Evolutionary conservation across 2,797 vertebrate genomes (phyloP).

Genomic region (Pantherophis alleghaniensis): DNA sequence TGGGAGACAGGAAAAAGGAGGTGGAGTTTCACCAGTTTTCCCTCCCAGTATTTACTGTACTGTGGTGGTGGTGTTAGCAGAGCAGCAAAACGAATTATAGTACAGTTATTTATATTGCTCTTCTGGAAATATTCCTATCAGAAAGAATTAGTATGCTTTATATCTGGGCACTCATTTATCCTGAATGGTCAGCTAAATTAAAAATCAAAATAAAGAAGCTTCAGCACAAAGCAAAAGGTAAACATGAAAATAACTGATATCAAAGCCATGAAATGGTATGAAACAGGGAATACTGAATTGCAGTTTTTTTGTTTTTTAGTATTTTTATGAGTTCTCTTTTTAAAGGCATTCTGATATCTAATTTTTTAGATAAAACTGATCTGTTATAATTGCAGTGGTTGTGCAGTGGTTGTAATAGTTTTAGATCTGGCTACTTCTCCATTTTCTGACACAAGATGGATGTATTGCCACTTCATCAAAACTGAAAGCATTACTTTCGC

Average conservation of each 20-base stretch:
- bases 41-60: slow-evolving; percentile 57
- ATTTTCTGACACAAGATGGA: neutral
- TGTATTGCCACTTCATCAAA: neutral
- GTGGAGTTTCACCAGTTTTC: slow-evolving; percentile 67
- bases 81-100: slow-evolving; percentile 11
- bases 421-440: neutral
- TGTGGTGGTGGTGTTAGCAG: slow-evolving; percentile 55
- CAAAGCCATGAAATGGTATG: slow-evolving; percentile 5
- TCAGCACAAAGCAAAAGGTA: neutral
- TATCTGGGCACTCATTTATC: neutral
- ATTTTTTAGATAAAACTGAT: neutral
- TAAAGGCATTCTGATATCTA: neutral
- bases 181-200: neutral
- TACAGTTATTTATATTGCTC: slow-evolving; percentile 42
- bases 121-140: neutral
- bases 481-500: neutral
- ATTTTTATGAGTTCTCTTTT: neutral
- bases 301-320: neutral
- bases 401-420: neutral
- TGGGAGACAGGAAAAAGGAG: slow-evolving; percentile 57
- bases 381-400: neutral
- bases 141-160: neutral
- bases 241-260: neutral
- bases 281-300: neutral
- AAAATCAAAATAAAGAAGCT: neutral